Conservation (phyloP, 2,797 vertebrate genomes). For the Vespertilio murinus region DNA sequence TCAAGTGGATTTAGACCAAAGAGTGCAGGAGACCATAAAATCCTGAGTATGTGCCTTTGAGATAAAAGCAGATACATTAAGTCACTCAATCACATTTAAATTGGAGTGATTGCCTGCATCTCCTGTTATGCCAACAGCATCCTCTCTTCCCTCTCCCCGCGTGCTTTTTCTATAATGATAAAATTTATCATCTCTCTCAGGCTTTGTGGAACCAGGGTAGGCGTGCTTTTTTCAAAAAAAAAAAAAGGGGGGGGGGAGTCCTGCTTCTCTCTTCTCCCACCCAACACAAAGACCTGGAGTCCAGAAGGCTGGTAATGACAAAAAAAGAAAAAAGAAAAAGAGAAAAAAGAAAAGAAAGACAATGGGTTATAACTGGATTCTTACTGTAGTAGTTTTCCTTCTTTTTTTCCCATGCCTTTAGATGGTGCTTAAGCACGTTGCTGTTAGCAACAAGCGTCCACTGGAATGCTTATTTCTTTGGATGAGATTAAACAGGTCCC, state of each 20-base stretch:
- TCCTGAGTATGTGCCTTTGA: constrained; percentile 25
- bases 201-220: not conserved
- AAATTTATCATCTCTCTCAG: constrained; percentile 17
- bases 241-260: not conserved
- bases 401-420: constrained; percentile 79
- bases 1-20: constrained; percentile 53
- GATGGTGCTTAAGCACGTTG: constrained; percentile 86
- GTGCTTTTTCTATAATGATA: not conserved
- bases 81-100: constrained; percentile 57
- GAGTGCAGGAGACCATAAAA: constrained; percentile 4
- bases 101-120: constrained; percentile 3
- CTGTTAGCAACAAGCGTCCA: constrained; percentile 89
- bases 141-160: not conserved
- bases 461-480: constrained; percentile 84
- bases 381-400: constrained; percentile 61
- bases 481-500: constrained; percentile 65
- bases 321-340: constrained; percentile 27
- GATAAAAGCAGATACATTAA: constrained; percentile 56
- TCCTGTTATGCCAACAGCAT: constrained; percentile 16
- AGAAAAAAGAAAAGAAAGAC: constrained; percentile 61
- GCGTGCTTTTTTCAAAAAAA: constrained; percentile 30
- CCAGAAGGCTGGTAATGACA: constrained; percentile 60
- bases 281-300: not conserved
- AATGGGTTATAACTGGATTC: constrained; percentile 72
- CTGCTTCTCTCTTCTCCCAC: not conserved